A percentile compares a stretch with the other conserved stretches of the same genome.
These are phyloP conservation scores for Girardinichthys multiradiatus DNA, from an alignment of 2,113 vertebrate species.

Conservation along the genomic window DNA sequence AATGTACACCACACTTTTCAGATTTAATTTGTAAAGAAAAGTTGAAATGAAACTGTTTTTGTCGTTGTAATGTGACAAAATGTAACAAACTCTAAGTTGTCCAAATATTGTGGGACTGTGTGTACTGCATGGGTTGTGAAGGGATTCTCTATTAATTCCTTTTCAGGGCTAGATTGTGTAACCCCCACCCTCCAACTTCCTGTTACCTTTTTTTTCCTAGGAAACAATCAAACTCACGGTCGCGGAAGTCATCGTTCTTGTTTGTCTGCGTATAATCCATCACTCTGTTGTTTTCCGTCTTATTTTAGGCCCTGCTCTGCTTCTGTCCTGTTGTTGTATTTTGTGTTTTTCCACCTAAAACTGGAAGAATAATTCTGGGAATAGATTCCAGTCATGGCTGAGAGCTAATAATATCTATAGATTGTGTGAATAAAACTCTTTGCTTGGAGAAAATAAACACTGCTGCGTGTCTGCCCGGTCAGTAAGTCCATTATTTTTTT, in stretches of 20 bases:
- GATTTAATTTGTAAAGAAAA: too few relatives aligned
- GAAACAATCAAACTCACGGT: slow-evolving; percentile 77
- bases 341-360: slow-evolving; percentile 65
- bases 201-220: slow-evolving; percentile 70
- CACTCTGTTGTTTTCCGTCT: slow-evolving; percentile 68
- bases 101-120: background rate
- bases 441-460: slow-evolving; percentile 37
- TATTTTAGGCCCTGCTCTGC: slow-evolving; percentile 65
- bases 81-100: background rate
- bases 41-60: too few relatives aligned
- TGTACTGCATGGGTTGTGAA: background rate
- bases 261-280: slow-evolving; percentile 71
- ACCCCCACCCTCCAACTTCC: slow-evolving; percentile 54
- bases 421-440: slow-evolving; percentile 56
- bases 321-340: slow-evolving; percentile 48
- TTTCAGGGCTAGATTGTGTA: slow-evolving; percentile 6
- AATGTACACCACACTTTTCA: too few relatives aligned
- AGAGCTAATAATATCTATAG: slow-evolving; percentile 58
- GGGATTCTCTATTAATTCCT: slow-evolving; percentile 25
- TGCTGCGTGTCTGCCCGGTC: slow-evolving; percentile 12
- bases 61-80: background rate
- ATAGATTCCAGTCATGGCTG: slow-evolving; percentile 27
- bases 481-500: slow-evolving; percentile 26
- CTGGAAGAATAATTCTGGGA: slow-evolving; percentile 56
- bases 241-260: slow-evolving; percentile 80